These are phyloP conservation scores for Odontophorus gujanensis DNA, from an alignment of 2,113 vertebrate genomes.

Conservation along the genomic window DNA sequence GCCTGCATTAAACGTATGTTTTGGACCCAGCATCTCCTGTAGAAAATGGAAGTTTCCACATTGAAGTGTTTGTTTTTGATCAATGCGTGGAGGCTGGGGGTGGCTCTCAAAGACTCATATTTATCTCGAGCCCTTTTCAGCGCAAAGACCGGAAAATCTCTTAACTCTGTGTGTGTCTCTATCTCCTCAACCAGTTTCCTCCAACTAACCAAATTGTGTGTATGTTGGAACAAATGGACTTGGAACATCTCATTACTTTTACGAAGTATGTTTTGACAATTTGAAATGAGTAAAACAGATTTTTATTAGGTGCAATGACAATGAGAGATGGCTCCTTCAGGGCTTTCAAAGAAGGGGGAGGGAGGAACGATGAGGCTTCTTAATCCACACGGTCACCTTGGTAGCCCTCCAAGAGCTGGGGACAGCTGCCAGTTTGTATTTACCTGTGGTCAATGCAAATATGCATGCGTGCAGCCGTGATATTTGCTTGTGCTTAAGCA, in stretches of 20 bases:
- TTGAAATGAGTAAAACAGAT: conserved; percentile 21
- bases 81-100: background rate
- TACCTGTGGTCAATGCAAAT: background rate
- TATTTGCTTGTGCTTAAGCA: background rate
- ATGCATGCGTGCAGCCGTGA: background rate
- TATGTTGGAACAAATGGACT: conserved; percentile 12
- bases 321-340: background rate
- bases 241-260: conserved; percentile 36
- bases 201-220: background rate
- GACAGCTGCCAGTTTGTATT: background rate
- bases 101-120: background rate
- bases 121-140: background rate
- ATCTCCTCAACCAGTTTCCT: background rate
- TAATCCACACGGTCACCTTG: background rate
- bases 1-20: background rate
- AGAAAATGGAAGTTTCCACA: background rate
- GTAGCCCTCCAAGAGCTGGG: background rate
- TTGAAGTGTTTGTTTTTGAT: background rate
- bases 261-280: conserved; percentile 26
- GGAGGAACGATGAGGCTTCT: background rate
- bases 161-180: background rate
- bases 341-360: background rate
- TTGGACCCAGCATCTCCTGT: background rate
- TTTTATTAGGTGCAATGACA: conserved; percentile 48
- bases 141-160: background rate